These are phyloP conservation scores for Cyrtodaria siliqua DNA, from an alignment of 2,888 invertebrate species.

Conservation along the genomic window DNA sequence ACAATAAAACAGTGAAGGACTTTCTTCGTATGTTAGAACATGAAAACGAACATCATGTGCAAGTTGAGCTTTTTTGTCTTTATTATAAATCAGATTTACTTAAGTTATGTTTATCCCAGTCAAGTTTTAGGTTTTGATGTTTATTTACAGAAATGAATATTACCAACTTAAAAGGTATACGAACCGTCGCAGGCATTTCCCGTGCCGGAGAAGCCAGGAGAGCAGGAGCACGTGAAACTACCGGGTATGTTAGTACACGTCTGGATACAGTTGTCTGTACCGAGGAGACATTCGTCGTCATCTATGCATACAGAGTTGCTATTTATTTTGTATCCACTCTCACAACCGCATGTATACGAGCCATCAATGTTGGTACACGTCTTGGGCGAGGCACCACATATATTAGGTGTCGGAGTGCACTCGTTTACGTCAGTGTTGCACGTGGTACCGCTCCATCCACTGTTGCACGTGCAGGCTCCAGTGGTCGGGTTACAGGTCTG, in stretches of 20 bases:
- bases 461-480: constrained; percentile 54
- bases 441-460: constrained; percentile 50
- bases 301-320: constrained; percentile 32
- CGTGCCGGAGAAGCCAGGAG: constrained; percentile 45
- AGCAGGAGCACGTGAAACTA: constrained; percentile 53
- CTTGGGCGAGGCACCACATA: constrained; percentile 41
- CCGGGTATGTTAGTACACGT: constrained; percentile 53
- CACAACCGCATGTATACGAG: constrained; percentile 52
- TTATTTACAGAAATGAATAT: no score
- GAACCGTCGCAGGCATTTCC: constrained; percentile 56
- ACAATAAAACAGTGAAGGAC: no score
- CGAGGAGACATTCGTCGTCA: constrained; percentile 43
- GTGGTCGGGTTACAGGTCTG: constrained; percentile 43
- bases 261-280: constrained; percentile 29
- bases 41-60: no score
- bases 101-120: no score
- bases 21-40: no score
- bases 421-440: constrained; percentile 57
- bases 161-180: no score
- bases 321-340: constrained; percentile 45
- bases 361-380: constrained; percentile 51
- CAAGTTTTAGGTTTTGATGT: no score
- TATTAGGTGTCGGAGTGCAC: constrained; percentile 26
- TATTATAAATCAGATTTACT: no score
- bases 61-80: no score